These are phyloP conservation scores for Centrocercus urophasianus DNA, from an alignment of 2,113 vertebrate genomes.

Conservation along the genomic window DNA sequence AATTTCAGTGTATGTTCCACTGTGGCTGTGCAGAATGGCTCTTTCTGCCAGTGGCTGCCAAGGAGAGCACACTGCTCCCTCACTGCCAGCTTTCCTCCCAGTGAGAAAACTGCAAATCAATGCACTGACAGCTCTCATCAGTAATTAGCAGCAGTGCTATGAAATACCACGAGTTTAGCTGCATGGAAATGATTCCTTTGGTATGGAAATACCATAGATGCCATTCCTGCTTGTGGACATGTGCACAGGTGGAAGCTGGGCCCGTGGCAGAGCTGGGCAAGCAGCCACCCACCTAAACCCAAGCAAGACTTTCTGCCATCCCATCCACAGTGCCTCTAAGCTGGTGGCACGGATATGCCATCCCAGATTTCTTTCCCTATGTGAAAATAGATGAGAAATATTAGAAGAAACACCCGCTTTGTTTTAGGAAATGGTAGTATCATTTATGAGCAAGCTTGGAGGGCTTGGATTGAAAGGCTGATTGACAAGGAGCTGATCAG, in stretches of 20 bases:
- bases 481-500: conserved; percentile 31
- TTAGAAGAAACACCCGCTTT: neutral
- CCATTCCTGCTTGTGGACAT: neutral
- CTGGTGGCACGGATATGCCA: neutral
- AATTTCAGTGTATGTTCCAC: neutral
- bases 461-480: neutral
- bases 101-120: neutral
- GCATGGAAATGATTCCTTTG: rapidly evolving
- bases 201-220: rapidly evolving
- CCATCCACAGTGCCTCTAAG: neutral
- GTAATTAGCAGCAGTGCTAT: neutral
- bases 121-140: neutral
- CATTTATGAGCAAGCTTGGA: neutral
- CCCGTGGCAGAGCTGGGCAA: neutral
- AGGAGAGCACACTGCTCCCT: neutral
- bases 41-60: neutral
- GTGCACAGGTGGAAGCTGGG: neutral
- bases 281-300: neutral
- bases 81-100: neutral
- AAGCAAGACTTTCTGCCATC: neutral
- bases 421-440: conserved; percentile 30
- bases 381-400: conserved; percentile 6
- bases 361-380: neutral
- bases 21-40: neutral
- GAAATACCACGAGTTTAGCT: neutral